Base-by-base conservation (phyloP, 2,888 invertebrate species). In the Pachymerium ferrugineum region DNA sequence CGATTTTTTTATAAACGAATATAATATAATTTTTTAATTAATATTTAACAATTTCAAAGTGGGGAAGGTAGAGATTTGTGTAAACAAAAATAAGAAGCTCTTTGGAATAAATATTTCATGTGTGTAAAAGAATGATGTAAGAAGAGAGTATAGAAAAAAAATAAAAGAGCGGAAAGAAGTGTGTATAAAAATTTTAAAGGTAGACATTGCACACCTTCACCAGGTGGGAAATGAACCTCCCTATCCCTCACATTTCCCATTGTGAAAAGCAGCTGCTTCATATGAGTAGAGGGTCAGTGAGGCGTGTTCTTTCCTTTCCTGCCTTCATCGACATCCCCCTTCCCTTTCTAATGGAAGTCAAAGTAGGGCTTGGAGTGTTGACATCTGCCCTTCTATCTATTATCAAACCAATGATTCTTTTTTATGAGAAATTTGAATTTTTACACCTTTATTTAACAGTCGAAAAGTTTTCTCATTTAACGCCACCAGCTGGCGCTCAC, bases 101-200 rank as follows among this genome's bases (percentile, higher is more conserved):
- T n/a, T n/a, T n/a, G n/a, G n/a, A n/a, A n/a, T n/a, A n/a, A n/a
- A n/a, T n/a, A n/a, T n/a, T n/a, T n/a, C n/a, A n/a, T n/a, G n/a
- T n/a, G n/a, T n/a, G n/a, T n/a, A n/a, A n/a, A n/a, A n/a, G n/a
- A n/a, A n/a, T n/a, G n/a, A n/a, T n/a, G n/a, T n/a, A n/a, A n/a
- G n/a, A n/a, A n/a, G n/a, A n/a, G n/a, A n/a, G n/a, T n/a, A n/a
- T n/a, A n/a, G n/a, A n/a, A n/a, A n/a, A n/a, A n/a, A 5, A 25
- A 62, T 3, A 62, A 62, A 25, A 25, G 12, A 3, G 25, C 8
- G 5, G 22, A 62, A 10, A 25, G n/a, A n/a, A n/a, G n/a, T n/a
- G n/a, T n/a, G 10, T 47, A 47, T 16, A 47, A 62, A 62, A 62
- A 62, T 62, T n/a, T 62, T 62, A 62, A 62, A 62, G 62, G 62